Base-by-base conservation (phyloP, 1,140 invertebrate species). In the Caenorhabditis brenneri region DNA sequence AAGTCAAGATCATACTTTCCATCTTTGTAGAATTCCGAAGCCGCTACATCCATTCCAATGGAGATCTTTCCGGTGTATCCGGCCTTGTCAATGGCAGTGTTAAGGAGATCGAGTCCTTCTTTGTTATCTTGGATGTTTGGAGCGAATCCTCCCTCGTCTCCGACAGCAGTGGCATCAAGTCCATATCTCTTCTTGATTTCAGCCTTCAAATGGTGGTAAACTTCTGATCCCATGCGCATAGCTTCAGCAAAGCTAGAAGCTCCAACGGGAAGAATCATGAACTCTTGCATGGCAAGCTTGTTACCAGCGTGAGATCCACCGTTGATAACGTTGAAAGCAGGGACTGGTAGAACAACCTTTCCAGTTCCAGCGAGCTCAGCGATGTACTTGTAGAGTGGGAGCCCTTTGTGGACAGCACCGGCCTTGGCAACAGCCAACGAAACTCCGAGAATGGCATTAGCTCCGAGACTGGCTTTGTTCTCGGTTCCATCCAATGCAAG, bases 291-390 rank as follows among this genome's bases (percentile, higher is more conserved):
- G 84, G 97, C 97, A 81, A 99, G 92, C 91, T 97, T 97, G 92
- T 99, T 99, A 85, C 97, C 98, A 90, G 98, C 97, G 91, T 99
- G 98, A 80, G 95, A 96, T 48, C 97, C 98, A 87, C 98, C 98
- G 91, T 99, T 99, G 92, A 99, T 99, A 19, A 99, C 97, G 92
- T 99, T 99, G 92, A 99, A 97, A 48, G 97, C 96, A 81, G 97
- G 98, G 6, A 96, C 95, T 9, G 98, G 98, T 60, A 99, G 92
- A 83, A 98, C 94, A 24, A 98, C 95, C 10, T 97, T 93, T 81
- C 92, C 94, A 89, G 96, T 97, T 87, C 96, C 96, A 89, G 97
- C 95, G 88, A 99, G 93, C 88, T 98, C 95, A 58, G 91, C 91
- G 46, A 91, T 89, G 86, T 91, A 88, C 74, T 90, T 86, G 84